Base-by-base conservation (phyloP, 2,888 invertebrate genomes). In the Nysson spinosus region DNA sequence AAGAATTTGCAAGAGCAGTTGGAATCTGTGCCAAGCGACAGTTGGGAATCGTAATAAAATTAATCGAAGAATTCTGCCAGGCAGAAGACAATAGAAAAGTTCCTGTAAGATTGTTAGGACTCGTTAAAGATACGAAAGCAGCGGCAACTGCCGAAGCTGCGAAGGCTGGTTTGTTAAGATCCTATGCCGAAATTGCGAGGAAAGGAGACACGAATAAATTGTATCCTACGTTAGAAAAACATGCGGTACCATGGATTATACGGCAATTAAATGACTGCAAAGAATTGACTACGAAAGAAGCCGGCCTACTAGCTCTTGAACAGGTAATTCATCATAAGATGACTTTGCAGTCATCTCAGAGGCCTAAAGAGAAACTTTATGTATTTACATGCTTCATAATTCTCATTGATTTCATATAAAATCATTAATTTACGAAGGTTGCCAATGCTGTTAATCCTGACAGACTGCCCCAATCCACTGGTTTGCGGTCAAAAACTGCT, bases 201-300 rank as follows among this genome's bases (percentile, higher is more conserved):
- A 76, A 75, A 20, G 78, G 65, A 0, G 71, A 84, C n/a, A 40
- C 60, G 0, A 52, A 75, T 24, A 32, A 72, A 35, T 49, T 84
- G 4, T 81, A 77, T 55, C 42, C 77, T 0, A 42, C 72, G 0
- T 46, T 83, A 0, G 83, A 85, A 22, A 75, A 68, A 16, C 76
- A 80, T 3, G 74, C 83, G n/a, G 46, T 84, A 1, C 77, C 81
- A 2, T 86, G 86, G 86, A 81, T 82, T 6, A 51, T 84, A 11
- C 72, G 72, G 24, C 84, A 85, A 30, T 61, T 86, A 17, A 80
- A 68, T 47, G 82, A 83, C 0, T 79, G 79, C 26, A 83, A 83
- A 50, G 84, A 85, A 60, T 17, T 72, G 2, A 72, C 49, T 7
- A 80, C 79, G 2, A 83, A 82, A 49, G 82, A 83, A 52, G 82